Percentiles rank a stretch among this genome's conserved stretches.
These are phyloP conservation scores for Ramazzottius varieornatus DNA, from an alignment of 2,888 invertebrate genomes.

Conservation along the genomic window DNA sequence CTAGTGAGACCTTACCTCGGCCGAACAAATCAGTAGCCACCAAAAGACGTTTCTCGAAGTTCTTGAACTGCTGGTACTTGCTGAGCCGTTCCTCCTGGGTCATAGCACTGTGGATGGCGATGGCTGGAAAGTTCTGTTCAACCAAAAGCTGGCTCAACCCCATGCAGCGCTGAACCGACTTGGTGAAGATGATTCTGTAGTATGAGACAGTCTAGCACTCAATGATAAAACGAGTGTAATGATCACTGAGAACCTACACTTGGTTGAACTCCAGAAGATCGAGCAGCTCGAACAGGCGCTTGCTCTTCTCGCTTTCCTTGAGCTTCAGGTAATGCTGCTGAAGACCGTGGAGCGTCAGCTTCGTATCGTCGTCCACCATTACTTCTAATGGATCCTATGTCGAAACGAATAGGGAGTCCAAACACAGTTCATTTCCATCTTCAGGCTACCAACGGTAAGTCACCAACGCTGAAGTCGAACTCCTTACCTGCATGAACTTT, in stretches of 20 bases:
- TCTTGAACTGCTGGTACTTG: constrained; percentile 94
- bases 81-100: constrained; percentile 81
- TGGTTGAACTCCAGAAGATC: constrained; percentile 98
- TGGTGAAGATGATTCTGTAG: constrained; percentile 93
- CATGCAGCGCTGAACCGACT: constrained; percentile 90
- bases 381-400: constrained; percentile 98
- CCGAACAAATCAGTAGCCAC: constrained; percentile 97
- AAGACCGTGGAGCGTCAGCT: constrained; percentile 86
- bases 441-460: no score
- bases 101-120: constrained; percentile 94
- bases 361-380: constrained; percentile 97
- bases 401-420: no score
- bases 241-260: constrained; percentile 32
- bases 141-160: constrained; percentile 74
- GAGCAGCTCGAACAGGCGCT: constrained; percentile 85
- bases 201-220: no score
- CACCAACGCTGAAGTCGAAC: no score
- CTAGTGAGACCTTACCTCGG: no score
- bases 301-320: constrained; percentile 97
- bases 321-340: constrained; percentile 98
- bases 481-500: constrained; percentile 97
- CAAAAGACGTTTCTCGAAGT: constrained; percentile 92
- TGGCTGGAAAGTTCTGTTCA: constrained; percentile 97
- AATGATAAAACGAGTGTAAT: no score
- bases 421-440: no score